Base-by-base conservation (phyloP, 2,797 vertebrate species). In the Saxicola maurus region DNA sequence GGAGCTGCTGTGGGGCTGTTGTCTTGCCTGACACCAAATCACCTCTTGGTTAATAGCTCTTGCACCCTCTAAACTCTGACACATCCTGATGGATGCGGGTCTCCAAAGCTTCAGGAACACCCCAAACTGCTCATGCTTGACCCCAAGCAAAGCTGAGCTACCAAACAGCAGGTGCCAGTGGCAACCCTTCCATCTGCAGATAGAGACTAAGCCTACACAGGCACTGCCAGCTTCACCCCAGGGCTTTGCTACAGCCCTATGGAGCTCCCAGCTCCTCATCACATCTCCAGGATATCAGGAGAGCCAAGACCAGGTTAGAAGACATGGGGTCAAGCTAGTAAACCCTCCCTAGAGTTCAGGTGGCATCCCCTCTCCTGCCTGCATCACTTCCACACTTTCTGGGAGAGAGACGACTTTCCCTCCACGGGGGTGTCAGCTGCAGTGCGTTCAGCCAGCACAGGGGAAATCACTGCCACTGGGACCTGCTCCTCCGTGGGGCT, bases 381-480 rank as follows among this genome's bases (percentile, higher is more conserved):
- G 40, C 28, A 65, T 27, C n/a, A 13, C 24, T 75, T 83, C 62
- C 27, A 73, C 23, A 4, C 24, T 31, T 87, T 46, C 38, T 49
- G 27, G 13, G 48, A 79, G 67, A 86, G 73, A 82, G 72, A 64
- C 38, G 66, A 78, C 53, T 83, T 88, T 68, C n/a, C 24, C 31
- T 77, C 19, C n/a, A 28, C 13, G 3, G 20, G 7, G 11, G 66
- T 14, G 24, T 48, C 3, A 1, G 45, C 42, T 67, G 69, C 4
- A 2, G 14, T 0, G 8, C 5, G 0, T 31, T 40, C 69, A 83
- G 60, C 25, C 53, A 53, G 11, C 0, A 0, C 2, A 2, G 16
- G 24, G 18, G 60, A 53, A 67, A 76, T 17, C 1, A 1, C 33
- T 51, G 27, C 59, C 9, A 8, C 28, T 2, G 4, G 67, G 30